phyloP scores from a whole-genome alignment of 2,113 vertebrate species.

The Centropus unirufus region DNA sequence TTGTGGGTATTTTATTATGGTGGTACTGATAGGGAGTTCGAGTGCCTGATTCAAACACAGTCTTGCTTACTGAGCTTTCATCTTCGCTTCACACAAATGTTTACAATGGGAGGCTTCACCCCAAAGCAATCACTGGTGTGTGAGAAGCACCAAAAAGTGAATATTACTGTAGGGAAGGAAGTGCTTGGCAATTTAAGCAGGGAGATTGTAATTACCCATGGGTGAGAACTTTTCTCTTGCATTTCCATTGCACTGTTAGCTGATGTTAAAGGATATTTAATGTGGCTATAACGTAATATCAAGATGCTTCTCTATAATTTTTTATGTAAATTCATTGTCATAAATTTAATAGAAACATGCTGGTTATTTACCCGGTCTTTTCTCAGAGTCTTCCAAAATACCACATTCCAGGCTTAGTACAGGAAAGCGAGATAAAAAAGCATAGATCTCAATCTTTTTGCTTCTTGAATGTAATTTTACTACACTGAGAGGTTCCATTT shows the following conservation, averaged over 20 bases:
- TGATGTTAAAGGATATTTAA: background rate
- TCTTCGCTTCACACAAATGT: constrained; percentile 15
- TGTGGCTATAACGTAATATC: background rate
- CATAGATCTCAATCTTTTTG: background rate
- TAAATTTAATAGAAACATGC: background rate
- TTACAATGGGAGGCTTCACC: background rate
- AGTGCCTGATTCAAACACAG: background rate
- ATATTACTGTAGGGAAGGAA: background rate
- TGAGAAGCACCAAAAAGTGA: constrained; percentile 25
- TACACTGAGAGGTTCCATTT: background rate
- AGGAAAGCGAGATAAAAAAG: background rate
- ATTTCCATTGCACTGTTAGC: background rate
- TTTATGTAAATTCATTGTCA: background rate
- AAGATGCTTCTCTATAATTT: constrained; percentile 5
- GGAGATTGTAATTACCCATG: background rate
- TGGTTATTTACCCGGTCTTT: background rate
- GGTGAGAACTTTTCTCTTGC: background rate
- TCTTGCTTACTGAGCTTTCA: constrained; percentile 41
- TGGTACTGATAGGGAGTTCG: constrained; percentile 12
- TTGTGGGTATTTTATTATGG: background rate
- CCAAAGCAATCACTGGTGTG: background rate
- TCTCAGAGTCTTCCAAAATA: background rate
- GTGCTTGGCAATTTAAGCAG: constrained; percentile 1
- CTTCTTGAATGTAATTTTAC: background rate
- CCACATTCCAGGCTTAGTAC: background rate